Conservation (phyloP, 1,140 invertebrate species). For the Phocides pigmalion region DNA sequence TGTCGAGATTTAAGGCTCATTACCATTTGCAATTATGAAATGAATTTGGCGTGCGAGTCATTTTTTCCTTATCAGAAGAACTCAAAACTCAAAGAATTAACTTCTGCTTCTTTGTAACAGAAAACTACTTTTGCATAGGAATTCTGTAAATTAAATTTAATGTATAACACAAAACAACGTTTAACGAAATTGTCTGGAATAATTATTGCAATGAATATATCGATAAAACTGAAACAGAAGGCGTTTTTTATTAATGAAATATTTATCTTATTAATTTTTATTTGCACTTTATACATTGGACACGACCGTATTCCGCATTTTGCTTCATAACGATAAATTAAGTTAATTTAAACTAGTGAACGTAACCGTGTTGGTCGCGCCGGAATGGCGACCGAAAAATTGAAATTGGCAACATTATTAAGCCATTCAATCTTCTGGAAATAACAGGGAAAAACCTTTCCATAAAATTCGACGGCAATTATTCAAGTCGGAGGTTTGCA, state of each 20-base stretch:
- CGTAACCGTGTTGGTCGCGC: neutral
- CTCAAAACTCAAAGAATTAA: too few relatives aligned
- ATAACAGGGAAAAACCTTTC: neutral
- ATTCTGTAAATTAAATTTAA: too few relatives aligned
- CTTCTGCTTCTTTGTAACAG: too few relatives aligned
- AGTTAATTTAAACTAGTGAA: constrained; percentile 7
- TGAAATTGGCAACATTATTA: constrained; percentile 5
- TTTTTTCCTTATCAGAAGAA: too few relatives aligned
- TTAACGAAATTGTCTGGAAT: too few relatives aligned
- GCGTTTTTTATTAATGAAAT: neutral
- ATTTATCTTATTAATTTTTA: neutral
- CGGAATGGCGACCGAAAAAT: constrained; percentile 7
- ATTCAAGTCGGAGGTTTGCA: neutral
- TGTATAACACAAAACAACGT: too few relatives aligned
- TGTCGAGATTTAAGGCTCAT: too few relatives aligned
- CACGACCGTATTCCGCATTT: neutral
- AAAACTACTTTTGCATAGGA: too few relatives aligned
- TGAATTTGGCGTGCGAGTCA: too few relatives aligned
- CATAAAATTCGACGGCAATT: neutral
- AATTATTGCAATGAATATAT: too few relatives aligned
- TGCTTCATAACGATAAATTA: neutral
- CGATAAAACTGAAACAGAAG: too few relatives aligned
- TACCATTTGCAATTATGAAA: too few relatives aligned
- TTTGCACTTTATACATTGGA: neutral
- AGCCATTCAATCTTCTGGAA: neutral